Evolutionary conservation across 2,888 invertebrate genomes (phyloP).

Genomic region (Agriotes lineatus): DNA sequence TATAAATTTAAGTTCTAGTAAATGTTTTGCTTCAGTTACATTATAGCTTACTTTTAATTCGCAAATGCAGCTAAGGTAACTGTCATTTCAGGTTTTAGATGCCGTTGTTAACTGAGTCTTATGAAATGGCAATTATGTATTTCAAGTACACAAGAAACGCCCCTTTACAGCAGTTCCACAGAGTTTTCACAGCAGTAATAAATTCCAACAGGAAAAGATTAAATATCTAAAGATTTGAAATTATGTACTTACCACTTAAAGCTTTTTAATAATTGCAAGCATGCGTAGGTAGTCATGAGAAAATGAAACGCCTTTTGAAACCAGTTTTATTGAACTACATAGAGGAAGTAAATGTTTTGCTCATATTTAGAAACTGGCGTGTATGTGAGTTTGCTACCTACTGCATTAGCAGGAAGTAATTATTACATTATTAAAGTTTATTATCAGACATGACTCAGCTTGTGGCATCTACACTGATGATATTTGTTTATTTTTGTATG

Average conservation of each 20-base stretch:
- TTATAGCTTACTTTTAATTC: too few species aligned
- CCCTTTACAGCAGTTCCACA: background rate
- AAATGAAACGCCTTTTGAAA: background rate
- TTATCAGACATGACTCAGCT: constrained; percentile 39
- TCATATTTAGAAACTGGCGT: constrained; percentile 6
- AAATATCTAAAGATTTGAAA: background rate
- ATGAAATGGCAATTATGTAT: background rate
- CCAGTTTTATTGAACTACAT: background rate
- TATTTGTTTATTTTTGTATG: constrained; percentile 36
- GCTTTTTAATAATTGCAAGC: background rate
- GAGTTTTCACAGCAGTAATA: background rate
- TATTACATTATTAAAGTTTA: constrained; percentile 40
- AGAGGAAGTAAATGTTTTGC: constrained; percentile 5
- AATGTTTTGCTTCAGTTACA: too few species aligned
- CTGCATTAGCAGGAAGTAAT: constrained; percentile 33
- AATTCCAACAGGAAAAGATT: background rate
- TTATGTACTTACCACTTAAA: background rate
- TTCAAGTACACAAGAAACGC: background rate
- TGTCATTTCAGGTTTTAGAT: background rate
- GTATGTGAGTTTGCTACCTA: constrained; percentile 23
- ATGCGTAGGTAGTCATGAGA: background rate
- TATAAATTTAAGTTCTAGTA: too few species aligned
- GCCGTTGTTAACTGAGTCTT: background rate
- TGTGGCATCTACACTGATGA: constrained; percentile 22
- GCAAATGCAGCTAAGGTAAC: background rate